A percentile compares a stretch with the other conserved stretches of the same genome.
Evolutionary conservation across 2,113 vertebrate species (phyloP).

Genomic region (Chaetura pelagica): DNA sequence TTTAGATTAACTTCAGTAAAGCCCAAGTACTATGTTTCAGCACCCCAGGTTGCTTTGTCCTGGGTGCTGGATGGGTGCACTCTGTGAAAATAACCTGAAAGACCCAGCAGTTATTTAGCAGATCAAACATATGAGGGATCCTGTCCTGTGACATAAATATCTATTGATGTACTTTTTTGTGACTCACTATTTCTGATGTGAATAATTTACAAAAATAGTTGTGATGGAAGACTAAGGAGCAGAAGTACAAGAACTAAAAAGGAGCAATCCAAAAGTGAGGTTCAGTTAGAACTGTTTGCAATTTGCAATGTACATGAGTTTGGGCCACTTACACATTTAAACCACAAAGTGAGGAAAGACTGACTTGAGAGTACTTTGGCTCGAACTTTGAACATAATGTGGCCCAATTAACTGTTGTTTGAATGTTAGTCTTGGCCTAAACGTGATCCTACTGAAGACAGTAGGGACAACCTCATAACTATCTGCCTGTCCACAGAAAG

Average conservation of each 20-base stretch:
- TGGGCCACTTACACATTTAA: conserved; percentile 39
- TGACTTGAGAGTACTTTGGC: not conserved
- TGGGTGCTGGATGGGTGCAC: not conserved
- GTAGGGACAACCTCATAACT: not conserved
- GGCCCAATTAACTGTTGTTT: not conserved
- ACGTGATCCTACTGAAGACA: not conserved
- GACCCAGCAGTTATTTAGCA: not conserved
- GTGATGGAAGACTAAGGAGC: conserved; percentile 17
- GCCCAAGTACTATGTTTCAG: not conserved
- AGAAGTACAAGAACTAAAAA: not conserved
- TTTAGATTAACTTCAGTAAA: not conserved
- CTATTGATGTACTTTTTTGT: conserved; percentile 9
- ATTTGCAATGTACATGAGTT: not conserved
- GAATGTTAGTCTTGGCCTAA: not conserved
- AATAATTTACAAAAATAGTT: conserved; percentile 40
- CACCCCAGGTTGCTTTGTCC: not conserved
- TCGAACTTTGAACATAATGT: not conserved
- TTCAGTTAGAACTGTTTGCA: not conserved
- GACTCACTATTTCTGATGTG: conserved; percentile 19
- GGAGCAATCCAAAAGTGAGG: not conserved
- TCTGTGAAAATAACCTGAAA: not conserved
- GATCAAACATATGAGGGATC: conserved; percentile 1
- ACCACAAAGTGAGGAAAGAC: conserved; percentile 8
- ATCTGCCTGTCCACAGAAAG: not conserved
- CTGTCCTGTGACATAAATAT: not conserved